Conservation (phyloP, 2,113 vertebrate genomes). For the Maylandia zebra region DNA sequence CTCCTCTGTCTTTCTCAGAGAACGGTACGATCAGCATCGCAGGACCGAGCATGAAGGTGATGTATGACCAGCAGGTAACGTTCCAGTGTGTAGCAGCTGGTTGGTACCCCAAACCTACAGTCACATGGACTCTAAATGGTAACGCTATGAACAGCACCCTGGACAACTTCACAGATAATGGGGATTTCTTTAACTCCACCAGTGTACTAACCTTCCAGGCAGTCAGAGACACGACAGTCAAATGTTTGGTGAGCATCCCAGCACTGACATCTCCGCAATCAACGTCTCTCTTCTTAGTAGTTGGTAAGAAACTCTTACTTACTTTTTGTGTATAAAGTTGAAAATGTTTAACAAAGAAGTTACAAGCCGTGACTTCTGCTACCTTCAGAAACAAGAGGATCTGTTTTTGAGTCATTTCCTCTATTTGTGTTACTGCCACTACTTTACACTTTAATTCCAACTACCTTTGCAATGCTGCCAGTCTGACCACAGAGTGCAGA, state of each 20-base stretch:
- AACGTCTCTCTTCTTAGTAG: constrained; percentile 65
- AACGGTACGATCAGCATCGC: constrained; percentile 72
- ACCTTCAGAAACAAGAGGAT: background rate
- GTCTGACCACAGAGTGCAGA: background rate
- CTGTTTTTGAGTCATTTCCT: background rate
- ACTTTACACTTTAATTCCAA: background rate
- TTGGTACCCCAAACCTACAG: constrained; percentile 74
- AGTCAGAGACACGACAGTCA: constrained; percentile 50
- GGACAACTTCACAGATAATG: constrained; percentile 56
- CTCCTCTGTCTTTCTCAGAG: constrained; percentile 55
- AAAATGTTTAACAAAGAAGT: background rate
- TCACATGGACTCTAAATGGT: constrained; percentile 75
- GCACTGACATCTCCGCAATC: constrained; percentile 48
- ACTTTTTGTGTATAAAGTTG: background rate
- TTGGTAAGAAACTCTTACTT: constrained; percentile 46
- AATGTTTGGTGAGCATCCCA: constrained; percentile 72
- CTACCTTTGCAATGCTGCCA: background rate
- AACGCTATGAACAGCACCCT: constrained; percentile 8
- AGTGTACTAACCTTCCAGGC: constrained; percentile 73
- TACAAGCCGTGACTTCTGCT: background rate
- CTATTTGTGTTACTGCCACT: background rate
- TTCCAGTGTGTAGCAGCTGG: constrained; percentile 71
- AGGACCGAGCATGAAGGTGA: constrained; percentile 55
- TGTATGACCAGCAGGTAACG: constrained; percentile 60
- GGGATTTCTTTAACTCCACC: constrained; percentile 49